Evolutionary conservation across 2,888 invertebrate genomes (phyloP).

Genomic region (Drosophila neonasuta): DNA sequence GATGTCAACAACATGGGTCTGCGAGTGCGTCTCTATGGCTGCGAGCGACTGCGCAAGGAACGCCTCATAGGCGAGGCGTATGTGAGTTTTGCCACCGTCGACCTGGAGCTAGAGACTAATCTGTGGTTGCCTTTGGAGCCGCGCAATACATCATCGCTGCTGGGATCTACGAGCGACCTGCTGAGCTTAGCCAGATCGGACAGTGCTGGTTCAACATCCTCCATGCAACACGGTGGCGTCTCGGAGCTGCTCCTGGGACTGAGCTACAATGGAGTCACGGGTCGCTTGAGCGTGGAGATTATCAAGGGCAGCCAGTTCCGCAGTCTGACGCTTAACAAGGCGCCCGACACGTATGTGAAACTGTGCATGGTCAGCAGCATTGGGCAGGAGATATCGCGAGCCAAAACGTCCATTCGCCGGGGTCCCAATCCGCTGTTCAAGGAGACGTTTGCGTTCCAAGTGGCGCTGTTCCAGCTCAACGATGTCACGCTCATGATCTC

Average conservation of each 20-base stretch:
- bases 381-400: constrained; percentile 95
- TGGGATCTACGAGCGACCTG: constrained; percentile 85
- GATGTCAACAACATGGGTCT: constrained; percentile 96
- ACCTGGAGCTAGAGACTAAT: constrained; percentile 94
- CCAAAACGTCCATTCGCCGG: constrained; percentile 94
- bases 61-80: constrained; percentile 95
- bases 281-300: constrained; percentile 94
- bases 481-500: constrained; percentile 97
- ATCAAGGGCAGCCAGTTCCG: constrained; percentile 88
- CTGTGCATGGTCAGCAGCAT: constrained; percentile 94
- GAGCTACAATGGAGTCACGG: constrained; percentile 96
- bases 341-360: constrained; percentile 97
- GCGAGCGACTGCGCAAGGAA: constrained; percentile 96
- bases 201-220: constrained; percentile 96
- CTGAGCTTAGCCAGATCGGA: constrained; percentile 94
- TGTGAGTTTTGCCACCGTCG: constrained; percentile 94
- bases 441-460: constrained; percentile 98
- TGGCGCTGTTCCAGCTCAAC: constrained; percentile 95
- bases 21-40: constrained; percentile 94
- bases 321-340: constrained; percentile 89
- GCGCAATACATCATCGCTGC: constrained; percentile 84
- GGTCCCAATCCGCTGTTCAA: constrained; percentile 98
- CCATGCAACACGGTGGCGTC: constrained; percentile 93
- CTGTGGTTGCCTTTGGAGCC: constrained; percentile 94
- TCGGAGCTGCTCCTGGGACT: constrained; percentile 94